Conservation (phyloP, 2,888 invertebrate genomes). For the Tiphia femorata region DNA sequence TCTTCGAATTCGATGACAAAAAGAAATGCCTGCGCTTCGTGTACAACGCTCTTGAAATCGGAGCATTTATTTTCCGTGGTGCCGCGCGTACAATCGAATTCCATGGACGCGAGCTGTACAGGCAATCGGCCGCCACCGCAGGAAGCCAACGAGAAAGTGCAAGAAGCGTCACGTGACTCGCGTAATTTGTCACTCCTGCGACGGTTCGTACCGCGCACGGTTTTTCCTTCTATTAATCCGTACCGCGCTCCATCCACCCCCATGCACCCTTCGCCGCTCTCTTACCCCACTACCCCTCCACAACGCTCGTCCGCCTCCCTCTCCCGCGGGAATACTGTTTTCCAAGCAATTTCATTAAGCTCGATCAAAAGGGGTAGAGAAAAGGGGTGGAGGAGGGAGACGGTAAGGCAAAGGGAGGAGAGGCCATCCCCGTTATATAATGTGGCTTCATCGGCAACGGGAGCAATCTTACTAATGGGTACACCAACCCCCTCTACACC, state of each 20-base stretch:
- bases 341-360: conserved; percentile 61
- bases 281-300: background rate
- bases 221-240: conserved; percentile 27
- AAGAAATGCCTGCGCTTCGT: no score
- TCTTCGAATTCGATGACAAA: no score
- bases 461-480: conserved; percentile 62
- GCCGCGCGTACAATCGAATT: no score
- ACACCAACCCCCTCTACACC: no score
- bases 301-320: background rate
- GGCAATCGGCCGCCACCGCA: no score
- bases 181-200: conserved; percentile 23
- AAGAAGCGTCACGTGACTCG: conserved; percentile 11
- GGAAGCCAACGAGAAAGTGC: background rate
- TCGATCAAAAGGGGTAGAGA: no score
- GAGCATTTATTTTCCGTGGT: no score
- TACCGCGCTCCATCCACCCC: conserved; percentile 6
- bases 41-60: no score
- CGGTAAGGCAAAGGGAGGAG: no score
- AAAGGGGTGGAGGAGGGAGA: no score
- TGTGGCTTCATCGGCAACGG: conserved; percentile 49
- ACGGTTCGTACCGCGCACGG: background rate
- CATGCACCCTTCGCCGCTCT: background rate
- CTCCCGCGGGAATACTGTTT: conserved; percentile 39
- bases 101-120: no score
- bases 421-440: conserved; percentile 51